Evolutionary conservation across 2,797 vertebrate species (phyloP).

Genomic region (Tenualosa ilisha): DNA sequence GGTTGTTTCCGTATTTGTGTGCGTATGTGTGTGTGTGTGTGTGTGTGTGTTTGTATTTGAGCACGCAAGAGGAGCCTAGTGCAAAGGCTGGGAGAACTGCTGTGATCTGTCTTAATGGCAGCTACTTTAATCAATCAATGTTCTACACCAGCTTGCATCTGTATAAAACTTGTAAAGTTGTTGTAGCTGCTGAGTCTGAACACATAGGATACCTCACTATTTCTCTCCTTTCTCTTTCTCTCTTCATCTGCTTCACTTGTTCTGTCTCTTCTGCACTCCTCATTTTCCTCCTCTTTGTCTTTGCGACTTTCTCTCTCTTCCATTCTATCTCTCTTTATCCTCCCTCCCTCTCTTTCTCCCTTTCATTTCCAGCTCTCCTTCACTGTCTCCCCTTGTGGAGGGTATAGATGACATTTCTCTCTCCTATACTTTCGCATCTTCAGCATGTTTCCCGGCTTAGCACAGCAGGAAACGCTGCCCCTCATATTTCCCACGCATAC

Average conservation of each 20-base stretch:
- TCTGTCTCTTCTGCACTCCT: not conserved
- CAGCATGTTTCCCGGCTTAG: constrained; percentile 45
- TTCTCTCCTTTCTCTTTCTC: not conserved
- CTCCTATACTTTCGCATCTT: constrained; percentile 34
- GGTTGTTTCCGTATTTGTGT: not conserved
- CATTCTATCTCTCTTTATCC: not conserved
- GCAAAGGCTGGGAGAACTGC: not conserved
- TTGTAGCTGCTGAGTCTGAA: not conserved
- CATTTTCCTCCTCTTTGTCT: not conserved
- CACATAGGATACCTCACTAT: not conserved
- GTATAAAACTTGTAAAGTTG: not conserved
- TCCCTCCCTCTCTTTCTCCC: not conserved
- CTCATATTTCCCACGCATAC: not conserved
- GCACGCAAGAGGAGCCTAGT: not conserved
- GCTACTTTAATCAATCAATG: not conserved
- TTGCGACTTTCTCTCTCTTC: not conserved
- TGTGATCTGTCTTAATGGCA: not conserved
- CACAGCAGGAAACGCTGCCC: constrained; percentile 41
- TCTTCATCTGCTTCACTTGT: not conserved
- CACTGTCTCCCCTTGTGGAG: constrained; percentile 38
- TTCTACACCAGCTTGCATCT: not conserved
- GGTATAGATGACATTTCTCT: constrained; percentile 43
- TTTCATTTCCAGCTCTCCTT: not conserved
- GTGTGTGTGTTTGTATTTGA: not conserved
- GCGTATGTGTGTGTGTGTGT: not conserved